Evolutionary conservation across 2,888 invertebrate genomes (phyloP).

Genomic region (Bellardia pandia): DNA sequence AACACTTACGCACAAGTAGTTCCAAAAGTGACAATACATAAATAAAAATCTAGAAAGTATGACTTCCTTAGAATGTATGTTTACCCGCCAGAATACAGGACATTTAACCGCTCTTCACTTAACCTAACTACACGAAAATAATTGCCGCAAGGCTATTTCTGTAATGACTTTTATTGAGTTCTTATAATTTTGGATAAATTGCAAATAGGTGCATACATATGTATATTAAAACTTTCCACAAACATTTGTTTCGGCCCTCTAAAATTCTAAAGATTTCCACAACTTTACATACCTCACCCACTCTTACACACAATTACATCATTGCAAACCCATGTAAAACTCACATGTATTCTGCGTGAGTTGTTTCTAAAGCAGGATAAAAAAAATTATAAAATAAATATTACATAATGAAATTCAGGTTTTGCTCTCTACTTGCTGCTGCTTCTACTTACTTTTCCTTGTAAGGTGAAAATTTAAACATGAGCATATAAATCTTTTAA

Average conservation of each 20-base stretch:
- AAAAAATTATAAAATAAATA: background rate
- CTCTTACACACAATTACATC: background rate
- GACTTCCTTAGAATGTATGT: too few relatives aligned
- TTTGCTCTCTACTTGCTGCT: background rate
- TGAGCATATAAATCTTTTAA: slow-evolving; percentile 44
- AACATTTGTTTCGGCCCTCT: background rate
- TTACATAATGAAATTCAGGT: slow-evolving; percentile 1
- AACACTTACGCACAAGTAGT: too few relatives aligned
- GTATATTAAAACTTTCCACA: background rate
- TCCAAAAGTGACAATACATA: too few relatives aligned
- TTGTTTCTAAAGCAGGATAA: background rate
- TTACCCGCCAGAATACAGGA: too few relatives aligned
- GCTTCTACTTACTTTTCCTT: background rate
- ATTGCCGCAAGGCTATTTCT: too few relatives aligned
- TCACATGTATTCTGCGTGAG: background rate
- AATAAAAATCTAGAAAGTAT: too few relatives aligned
- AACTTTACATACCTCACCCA: background rate
- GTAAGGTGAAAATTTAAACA: slow-evolving; percentile 13
- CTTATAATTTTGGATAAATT: too few relatives aligned
- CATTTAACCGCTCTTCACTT: too few relatives aligned
- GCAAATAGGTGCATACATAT: too few relatives aligned
- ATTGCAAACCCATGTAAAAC: too few relatives aligned
- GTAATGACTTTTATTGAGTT: too few relatives aligned
- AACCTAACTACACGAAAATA: too few relatives aligned
- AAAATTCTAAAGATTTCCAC: background rate